A percentile compares a stretch with the other conserved stretches of the same genome.
Evolutionary conservation across 2,888 invertebrate species (phyloP).

Genomic region (Eudiplozoon nipponicum): DNA sequence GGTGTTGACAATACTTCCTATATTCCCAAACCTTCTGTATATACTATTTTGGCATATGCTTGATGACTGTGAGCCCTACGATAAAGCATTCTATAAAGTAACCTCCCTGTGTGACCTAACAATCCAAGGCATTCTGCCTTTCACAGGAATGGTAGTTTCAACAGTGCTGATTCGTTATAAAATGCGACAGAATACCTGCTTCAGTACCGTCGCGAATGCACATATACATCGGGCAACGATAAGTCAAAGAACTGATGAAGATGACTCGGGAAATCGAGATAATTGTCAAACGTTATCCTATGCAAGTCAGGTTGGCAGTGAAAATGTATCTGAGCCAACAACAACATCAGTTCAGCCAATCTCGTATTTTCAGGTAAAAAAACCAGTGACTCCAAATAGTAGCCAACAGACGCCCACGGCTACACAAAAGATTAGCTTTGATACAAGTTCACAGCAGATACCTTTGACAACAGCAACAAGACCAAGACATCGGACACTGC

Average conservation of each 20-base stretch:
- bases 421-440: not conserved
- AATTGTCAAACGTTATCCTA: too few relatives aligned
- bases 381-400: slow-evolving; percentile 1
- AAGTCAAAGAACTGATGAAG: too few relatives aligned
- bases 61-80: slow-evolving; percentile 12
- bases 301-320: not conserved
- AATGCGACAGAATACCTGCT: slow-evolving; percentile 3
- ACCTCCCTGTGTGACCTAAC: slow-evolving; percentile 12
- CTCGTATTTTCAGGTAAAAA: not conserved
- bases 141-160: slow-evolving; percentile 11
- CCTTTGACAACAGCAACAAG: not conserved
- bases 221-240: slow-evolving; percentile 1
- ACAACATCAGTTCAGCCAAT: not conserved
- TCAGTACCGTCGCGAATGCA: not conserved
- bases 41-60: slow-evolving; percentile 9
- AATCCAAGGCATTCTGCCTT: slow-evolving; percentile 12
- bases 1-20: slow-evolving; percentile 6
- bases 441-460: not conserved
- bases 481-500: too few relatives aligned
- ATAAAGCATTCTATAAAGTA: slow-evolving; percentile 10
- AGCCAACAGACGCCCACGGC: too few relatives aligned
- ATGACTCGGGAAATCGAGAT: too few relatives aligned
- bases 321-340: slow-evolving; percentile 3
- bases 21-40: slow-evolving; percentile 9
- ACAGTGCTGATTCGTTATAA: slow-evolving; percentile 9